These are phyloP conservation scores for Nettapus auritus DNA, from an alignment of 2,113 vertebrate species.

Conservation along the genomic window DNA sequence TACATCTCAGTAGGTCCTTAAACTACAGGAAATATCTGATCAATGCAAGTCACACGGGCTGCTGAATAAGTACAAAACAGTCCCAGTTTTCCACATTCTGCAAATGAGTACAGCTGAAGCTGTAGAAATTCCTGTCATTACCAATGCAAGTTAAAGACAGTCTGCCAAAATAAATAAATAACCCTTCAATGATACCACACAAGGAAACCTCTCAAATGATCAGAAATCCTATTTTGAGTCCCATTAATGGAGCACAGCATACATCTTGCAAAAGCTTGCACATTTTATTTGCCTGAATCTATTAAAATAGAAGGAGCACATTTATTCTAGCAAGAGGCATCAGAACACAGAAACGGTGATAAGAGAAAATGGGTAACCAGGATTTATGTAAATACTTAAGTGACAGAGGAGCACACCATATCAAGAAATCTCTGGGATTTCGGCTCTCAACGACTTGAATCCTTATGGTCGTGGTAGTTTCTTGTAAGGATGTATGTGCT, in stretches of 20 bases:
- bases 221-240: not conserved
- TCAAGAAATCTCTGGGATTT: not conserved
- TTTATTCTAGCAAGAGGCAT: not conserved
- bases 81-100: not conserved
- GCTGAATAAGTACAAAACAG: not conserved
- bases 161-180: conserved; percentile 14
- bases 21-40: not conserved
- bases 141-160: not conserved
- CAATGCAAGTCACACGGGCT: not conserved
- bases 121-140: not conserved
- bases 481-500: not conserved
- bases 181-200: not conserved
- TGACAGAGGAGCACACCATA: not conserved
- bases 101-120: not conserved
- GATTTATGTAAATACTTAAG: not conserved
- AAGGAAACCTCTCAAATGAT: not conserved
- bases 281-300: not conserved
- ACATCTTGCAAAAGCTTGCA: not conserved
- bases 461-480: not conserved
- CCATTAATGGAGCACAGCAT: not conserved
- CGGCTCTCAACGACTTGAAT: not conserved
- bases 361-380: not conserved
- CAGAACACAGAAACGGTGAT: not conserved
- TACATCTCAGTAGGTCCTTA: not conserved
- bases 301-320: not conserved